Evolutionary conservation across 1,140 invertebrate genomes (phyloP).

Genomic region (Gryon sp.): DNA sequence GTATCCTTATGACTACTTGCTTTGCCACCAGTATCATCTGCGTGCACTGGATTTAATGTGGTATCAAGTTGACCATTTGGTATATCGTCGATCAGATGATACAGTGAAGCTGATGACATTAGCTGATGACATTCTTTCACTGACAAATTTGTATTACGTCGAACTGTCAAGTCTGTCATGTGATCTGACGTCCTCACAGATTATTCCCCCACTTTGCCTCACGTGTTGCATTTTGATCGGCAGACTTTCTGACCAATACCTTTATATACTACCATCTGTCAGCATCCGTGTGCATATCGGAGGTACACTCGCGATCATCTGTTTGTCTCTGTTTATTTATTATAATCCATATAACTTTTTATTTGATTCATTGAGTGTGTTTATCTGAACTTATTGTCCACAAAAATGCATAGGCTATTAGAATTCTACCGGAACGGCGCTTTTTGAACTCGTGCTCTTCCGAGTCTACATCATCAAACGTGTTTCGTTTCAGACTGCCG

Average conservation of each 20-base stretch:
- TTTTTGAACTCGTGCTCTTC: slow-evolving; percentile 31
- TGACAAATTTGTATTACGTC: too few species aligned
- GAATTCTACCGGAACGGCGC: slow-evolving; percentile 32
- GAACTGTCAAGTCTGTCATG: slow-evolving; percentile 14
- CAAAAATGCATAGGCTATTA: slow-evolving; percentile 2
- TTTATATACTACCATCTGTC: slow-evolving; percentile 32
- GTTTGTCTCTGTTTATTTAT: slow-evolving; percentile 21
- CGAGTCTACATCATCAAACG: slow-evolving; percentile 68
- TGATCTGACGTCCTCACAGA: background rate
- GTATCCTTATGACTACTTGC: too few species aligned
- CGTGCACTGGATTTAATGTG: slow-evolving; percentile 22
- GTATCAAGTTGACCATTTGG: slow-evolving; percentile 33
- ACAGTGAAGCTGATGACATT: too few species aligned
- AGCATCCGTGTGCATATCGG: slow-evolving; percentile 4
- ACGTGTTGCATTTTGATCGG: slow-evolving; percentile 55
- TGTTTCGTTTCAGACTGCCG: slow-evolving; percentile 74
- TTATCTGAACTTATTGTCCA: slow-evolving; percentile 5
- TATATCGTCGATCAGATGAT: too few species aligned
- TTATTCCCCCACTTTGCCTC: background rate
- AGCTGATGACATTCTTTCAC: too few species aligned
- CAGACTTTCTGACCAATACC: background rate
- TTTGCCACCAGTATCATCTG: slow-evolving; percentile 28
- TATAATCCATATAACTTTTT: slow-evolving; percentile 2
- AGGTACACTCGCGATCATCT: slow-evolving; percentile 20
- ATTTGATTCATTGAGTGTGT: background rate